phyloP scores from a whole-genome alignment of 2,888 invertebrate species.

The Barypeithes pellucidus region DNA sequence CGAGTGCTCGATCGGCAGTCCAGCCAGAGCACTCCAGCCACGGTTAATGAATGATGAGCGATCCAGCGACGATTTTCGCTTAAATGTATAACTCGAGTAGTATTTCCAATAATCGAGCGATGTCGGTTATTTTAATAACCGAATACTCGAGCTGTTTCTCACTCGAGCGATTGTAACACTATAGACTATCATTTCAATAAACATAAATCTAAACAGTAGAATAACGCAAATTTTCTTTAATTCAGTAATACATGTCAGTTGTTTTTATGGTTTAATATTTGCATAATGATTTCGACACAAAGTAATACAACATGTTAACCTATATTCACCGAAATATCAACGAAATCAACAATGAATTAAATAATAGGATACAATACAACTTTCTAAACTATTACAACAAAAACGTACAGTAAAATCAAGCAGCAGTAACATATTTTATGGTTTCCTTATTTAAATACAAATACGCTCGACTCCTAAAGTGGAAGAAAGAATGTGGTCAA shows the following conservation, averaged over 20 bases:
- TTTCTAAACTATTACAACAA: slow-evolving; percentile 22
- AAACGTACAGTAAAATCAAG: slow-evolving; percentile 11
- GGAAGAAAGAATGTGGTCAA: slow-evolving; percentile 16
- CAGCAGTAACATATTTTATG: slow-evolving; percentile 8
- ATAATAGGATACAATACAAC: slow-evolving; percentile 26
- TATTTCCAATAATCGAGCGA: too few species aligned
- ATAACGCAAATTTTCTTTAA: background rate
- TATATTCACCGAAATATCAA: slow-evolving; percentile 19
- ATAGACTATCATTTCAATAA: too few species aligned
- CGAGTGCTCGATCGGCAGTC: too few species aligned
- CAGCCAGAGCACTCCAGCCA: too few species aligned
- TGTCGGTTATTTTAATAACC: too few species aligned
- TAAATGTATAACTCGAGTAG: too few species aligned
- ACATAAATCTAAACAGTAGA: background rate
- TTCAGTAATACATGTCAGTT: background rate
- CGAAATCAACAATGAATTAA: slow-evolving; percentile 6
- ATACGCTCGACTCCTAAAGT: slow-evolving; percentile 16
- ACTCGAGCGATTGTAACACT: too few species aligned
- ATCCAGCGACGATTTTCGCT: too few species aligned
- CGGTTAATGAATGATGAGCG: too few species aligned
- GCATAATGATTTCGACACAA: slow-evolving; percentile 11
- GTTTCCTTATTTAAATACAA: slow-evolving; percentile 23
- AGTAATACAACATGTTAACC: slow-evolving; percentile 13
- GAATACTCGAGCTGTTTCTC: too few species aligned
- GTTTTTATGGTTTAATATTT: background rate